Percentiles rank a stretch among this genome's conserved stretches.
These are phyloP conservation scores for Gobionotothen gibberifrons DNA, from an alignment of 2,797 vertebrate genomes.

Conservation along the genomic window DNA sequence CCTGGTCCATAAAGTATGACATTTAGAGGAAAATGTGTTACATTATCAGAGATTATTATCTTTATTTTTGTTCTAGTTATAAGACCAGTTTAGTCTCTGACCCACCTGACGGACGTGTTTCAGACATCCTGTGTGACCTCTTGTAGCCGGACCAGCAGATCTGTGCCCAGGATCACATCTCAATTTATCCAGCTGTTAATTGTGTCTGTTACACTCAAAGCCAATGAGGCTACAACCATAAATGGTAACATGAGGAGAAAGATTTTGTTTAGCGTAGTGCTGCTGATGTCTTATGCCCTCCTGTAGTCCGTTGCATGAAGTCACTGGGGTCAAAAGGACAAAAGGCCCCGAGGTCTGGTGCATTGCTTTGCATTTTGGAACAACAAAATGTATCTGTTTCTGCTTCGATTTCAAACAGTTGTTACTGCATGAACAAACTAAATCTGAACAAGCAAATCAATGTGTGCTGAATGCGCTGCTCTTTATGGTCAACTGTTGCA, in stretches of 20 bases:
- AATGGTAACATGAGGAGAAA: slow-evolving; percentile 3
- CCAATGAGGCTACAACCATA: not conserved
- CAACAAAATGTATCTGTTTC: slow-evolving; percentile 1
- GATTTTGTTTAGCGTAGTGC: slow-evolving; percentile 1
- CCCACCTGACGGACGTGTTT: slow-evolving; percentile 30
- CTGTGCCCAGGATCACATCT: slow-evolving; percentile 6
- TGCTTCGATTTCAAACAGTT: slow-evolving; percentile 7
- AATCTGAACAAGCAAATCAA: slow-evolving; percentile 12
- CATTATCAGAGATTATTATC: not conserved
- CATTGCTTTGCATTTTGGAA: slow-evolving; percentile 6
- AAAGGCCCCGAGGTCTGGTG: slow-evolving; percentile 10
- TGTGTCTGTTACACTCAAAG: slow-evolving; percentile 12
- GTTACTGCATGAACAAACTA: not conserved
- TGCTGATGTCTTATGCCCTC: not conserved
- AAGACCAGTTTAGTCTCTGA: slow-evolving; percentile 1
- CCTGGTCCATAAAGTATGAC: not conserved
- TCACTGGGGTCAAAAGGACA: slow-evolving; percentile 32
- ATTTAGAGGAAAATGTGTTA: not conserved
- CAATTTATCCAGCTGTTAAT: slow-evolving; percentile 20
- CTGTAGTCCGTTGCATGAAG: not conserved
- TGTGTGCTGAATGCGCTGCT: slow-evolving; percentile 6
- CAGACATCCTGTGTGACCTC: slow-evolving; percentile 59
- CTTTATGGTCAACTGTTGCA: slow-evolving; percentile 7
- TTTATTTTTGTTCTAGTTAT: not conserved
- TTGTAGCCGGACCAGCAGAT: slow-evolving; percentile 20